phyloP scores from a whole-genome alignment of 1,140 invertebrate species.

The Holcopasites calliopsidis region DNA sequence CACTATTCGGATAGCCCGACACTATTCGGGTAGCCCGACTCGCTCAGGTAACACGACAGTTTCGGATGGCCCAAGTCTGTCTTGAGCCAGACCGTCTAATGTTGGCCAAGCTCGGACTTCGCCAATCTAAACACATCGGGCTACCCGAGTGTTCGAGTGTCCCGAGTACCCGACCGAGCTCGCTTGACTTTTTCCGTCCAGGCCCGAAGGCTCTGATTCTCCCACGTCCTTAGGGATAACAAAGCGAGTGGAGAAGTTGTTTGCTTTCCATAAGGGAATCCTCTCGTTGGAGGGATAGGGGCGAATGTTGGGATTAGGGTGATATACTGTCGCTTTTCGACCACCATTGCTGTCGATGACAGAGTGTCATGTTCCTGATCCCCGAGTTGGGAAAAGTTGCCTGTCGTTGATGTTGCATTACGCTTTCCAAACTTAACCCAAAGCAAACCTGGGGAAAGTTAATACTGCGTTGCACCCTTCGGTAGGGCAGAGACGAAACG shows the following conservation, averaged over 20 bases:
- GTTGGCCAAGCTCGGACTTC: no score
- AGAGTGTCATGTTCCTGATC: neutral
- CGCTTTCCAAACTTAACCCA: no score
- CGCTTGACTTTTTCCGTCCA: no score
- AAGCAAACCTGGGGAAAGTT: neutral
- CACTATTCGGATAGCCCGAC: no score
- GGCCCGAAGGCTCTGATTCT: no score
- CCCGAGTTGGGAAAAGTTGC: neutral
- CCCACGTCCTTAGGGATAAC: neutral
- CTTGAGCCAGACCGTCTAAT: no score
- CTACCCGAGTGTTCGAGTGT: no score
- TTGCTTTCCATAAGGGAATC: neutral
- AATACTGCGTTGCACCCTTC: neutral
- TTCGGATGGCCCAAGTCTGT: no score
- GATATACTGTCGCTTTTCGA: neutral
- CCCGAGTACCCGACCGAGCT: no score
- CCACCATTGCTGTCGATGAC: neutral
- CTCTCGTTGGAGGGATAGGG: fast-evolving
- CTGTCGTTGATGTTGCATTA: neutral
- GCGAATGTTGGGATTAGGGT: neutral
- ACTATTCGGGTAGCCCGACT: no score
- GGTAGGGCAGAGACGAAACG: neutral
- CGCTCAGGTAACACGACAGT: no score
- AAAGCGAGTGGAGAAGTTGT: neutral
- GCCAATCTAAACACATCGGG: no score